Evolutionary conservation across 2,113 vertebrate genomes (phyloP).

Genomic region (Erinaceus europaeus): DNA sequence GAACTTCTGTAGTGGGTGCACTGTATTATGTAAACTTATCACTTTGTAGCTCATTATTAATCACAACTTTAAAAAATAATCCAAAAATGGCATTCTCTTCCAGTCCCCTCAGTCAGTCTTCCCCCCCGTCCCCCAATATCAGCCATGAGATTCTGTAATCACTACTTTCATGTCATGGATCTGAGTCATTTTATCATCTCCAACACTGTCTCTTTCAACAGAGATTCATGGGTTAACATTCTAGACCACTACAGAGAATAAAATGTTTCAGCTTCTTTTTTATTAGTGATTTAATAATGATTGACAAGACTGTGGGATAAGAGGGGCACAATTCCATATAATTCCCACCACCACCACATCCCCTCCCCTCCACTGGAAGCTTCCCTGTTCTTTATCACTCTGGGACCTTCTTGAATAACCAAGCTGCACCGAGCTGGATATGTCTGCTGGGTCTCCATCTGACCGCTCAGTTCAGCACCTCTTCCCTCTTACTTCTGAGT

Average conservation of each 20-base stretch:
- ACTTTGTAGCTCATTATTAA: too few species aligned
- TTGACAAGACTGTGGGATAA: too few species aligned
- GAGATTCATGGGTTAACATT: background rate
- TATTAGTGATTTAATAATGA: too few species aligned
- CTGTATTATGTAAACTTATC: too few species aligned
- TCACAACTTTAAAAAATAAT: too few species aligned
- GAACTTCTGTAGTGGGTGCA: too few species aligned
- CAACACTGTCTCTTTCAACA: background rate
- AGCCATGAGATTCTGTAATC: background rate
- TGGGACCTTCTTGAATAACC: background rate
- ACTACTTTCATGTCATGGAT: background rate
- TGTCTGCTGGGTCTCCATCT: background rate
- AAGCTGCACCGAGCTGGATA: background rate
- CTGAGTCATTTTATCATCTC: background rate
- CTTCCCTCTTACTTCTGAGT: background rate
- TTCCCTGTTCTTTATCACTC: too few species aligned
- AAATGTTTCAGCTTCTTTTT: background rate
- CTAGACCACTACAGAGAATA: background rate
- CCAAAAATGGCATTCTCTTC: background rate
- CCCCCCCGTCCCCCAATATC: background rate
- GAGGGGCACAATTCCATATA: too few species aligned
- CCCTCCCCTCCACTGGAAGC: too few species aligned
- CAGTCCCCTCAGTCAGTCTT: too few species aligned
- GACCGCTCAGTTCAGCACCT: background rate
- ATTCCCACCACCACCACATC: too few species aligned